Evolutionary conservation across 92 coral and sea anemone species (phyloP).

Genomic region (Porites rus): DNA sequence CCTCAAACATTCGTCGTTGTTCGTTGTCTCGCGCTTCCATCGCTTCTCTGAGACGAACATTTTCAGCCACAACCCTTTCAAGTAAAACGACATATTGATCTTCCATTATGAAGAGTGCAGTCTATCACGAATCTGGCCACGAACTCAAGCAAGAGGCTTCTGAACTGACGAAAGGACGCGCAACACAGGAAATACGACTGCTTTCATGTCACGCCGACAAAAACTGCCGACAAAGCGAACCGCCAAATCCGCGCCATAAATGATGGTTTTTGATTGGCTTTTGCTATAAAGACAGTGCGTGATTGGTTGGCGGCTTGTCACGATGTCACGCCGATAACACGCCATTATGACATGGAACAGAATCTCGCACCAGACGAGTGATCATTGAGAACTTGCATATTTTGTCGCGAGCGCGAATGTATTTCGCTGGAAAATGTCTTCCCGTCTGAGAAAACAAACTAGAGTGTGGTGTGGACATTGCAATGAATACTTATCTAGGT

Average conservation of each 20-base stretch:
- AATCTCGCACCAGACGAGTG: too few species aligned
- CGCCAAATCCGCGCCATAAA: slow-evolving; percentile 9
- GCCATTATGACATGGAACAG: too few species aligned
- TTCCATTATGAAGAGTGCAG: slow-evolving; percentile 2
- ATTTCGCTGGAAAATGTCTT: slow-evolving; percentile 21
- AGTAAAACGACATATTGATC: slow-evolving; percentile 45
- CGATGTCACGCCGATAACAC: neutral
- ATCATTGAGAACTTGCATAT: neutral
- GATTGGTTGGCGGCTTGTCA: slow-evolving; percentile 2
- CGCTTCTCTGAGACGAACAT: slow-evolving; percentile 18
- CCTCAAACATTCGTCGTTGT: slow-evolving; percentile 20
- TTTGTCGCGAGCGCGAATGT: too few species aligned
- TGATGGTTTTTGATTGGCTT: slow-evolving; percentile 23
- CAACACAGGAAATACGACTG: neutral
- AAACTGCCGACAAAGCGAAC: slow-evolving; percentile 6
- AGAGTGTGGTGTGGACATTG: slow-evolving; percentile 57
- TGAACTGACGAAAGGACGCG: neutral
- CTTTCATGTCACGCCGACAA: neutral
- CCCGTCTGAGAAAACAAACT: slow-evolving; percentile 36
- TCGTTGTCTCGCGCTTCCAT: slow-evolving; percentile 22
- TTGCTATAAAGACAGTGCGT: neutral
- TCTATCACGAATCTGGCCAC: neutral
- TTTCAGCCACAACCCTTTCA: slow-evolving; percentile 43
- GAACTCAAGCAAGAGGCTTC: neutral
- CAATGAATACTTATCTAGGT: slow-evolving; percentile 43